Base-by-base conservation (phyloP, 2,888 invertebrate species). In the Gandaritis pyraliata region DNA sequence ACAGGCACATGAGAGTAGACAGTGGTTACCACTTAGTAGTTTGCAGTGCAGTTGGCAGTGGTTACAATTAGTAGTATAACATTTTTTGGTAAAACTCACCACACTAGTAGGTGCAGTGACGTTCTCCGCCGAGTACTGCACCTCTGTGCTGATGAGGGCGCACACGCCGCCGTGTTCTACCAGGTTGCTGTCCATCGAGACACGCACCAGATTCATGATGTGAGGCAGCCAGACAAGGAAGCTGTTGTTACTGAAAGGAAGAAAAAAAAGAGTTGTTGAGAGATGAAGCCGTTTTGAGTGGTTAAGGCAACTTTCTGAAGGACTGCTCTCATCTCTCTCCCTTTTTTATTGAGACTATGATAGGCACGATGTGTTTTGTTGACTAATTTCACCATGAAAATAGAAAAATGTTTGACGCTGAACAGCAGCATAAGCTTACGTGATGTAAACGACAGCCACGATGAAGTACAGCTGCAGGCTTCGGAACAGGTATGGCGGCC, bases 211-310 rank as follows among this genome's bases (percentile, higher is more conserved):
- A 70, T 94, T 93, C 65, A 94, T 76, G 47, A 94, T 92, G 68
- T 93, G 89, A 0, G 94, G 93, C 58, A 93, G 84, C 94, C 94
- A 94, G 51, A 94, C 86, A 11, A 93, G 79, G 70, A 93, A 88
- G 53, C 93, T 93, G 72, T 93, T 93, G 65, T 93, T 93, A 11
- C 94, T 94, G 82, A 33, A 72, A 72, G 7, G 33, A 29, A 51
- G n/a, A 23, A n/a, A 29, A 38, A 46, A 53, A 18, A 13, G 18
- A 23, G 23, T 23, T 2, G 5, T 23, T 23, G 23, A n/a, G n/a
- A n/a, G n/a, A n/a, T 23, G 23, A 23, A 6, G 5, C 23, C 23
- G 23, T 23, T 23, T 23, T 23, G 5, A 23, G 3, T 23, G 23
- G 23, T 2, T 23, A 5, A 0, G 23, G 23, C 23, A 23, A 6